These are phyloP conservation scores for Phortica magna DNA, from an alignment of 2,888 invertebrate genomes.

Conservation along the genomic window DNA sequence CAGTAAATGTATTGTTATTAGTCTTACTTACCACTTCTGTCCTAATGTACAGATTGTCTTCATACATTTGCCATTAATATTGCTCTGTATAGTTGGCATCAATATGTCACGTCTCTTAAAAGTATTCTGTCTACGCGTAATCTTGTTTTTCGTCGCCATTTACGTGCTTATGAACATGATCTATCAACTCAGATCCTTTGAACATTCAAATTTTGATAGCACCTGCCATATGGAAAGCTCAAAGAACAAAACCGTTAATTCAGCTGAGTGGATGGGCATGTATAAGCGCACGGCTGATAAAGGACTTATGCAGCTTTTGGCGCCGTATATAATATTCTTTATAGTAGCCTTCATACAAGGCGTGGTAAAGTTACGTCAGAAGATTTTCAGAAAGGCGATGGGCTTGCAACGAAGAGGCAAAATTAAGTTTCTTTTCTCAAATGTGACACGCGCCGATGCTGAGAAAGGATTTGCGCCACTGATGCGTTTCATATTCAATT, in stretches of 20 bases:
- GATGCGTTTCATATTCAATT: conserved; percentile 93
- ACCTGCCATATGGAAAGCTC: conserved; percentile 81
- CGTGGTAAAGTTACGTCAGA: conserved; percentile 90
- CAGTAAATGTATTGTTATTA: too few species aligned
- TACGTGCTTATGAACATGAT: conserved; percentile 95
- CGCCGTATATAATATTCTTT: conserved; percentile 90
- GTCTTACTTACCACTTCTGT: too few species aligned
- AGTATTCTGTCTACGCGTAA: conserved; percentile 84
- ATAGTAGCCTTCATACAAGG: conserved; percentile 91
- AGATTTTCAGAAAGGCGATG: conserved; percentile 79
- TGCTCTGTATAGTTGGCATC: conserved; percentile 85
- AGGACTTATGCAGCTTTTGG: conserved; percentile 83
- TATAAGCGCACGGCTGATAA: conserved; percentile 80
- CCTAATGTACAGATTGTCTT: conserved; percentile 85
- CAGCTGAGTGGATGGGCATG: conserved; percentile 92
- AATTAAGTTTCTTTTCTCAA: conserved; percentile 87
- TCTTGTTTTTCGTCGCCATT: conserved; percentile 87
- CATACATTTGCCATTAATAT: conserved; percentile 88
- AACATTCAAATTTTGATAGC: conserved; percentile 85
- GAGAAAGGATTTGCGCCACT: conserved; percentile 89
- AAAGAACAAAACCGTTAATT: conserved; percentile 76
- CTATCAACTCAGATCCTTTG: conserved; percentile 94
- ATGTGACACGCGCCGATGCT: conserved; percentile 88
- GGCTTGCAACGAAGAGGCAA: conserved; percentile 78
- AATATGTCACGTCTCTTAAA: conserved; percentile 86